Conservation (phyloP, 1,140 invertebrate genomes). For the Diprion similis region DNA sequence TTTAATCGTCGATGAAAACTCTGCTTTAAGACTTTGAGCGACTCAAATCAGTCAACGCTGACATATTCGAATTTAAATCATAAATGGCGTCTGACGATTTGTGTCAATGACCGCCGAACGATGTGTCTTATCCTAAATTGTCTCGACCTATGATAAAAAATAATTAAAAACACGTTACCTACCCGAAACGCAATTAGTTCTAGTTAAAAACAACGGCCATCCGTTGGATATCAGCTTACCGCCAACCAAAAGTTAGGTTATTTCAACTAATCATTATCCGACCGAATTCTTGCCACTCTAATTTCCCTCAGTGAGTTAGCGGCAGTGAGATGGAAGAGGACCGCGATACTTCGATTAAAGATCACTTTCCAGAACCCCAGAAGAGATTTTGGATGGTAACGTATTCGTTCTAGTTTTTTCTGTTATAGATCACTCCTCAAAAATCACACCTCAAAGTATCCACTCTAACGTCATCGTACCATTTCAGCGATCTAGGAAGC, state of each 20-base stretch:
- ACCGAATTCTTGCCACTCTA: neutral
- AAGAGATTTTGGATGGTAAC: conserved; percentile 56
- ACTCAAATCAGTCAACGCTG: too few species aligned
- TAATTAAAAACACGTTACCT: too few species aligned
- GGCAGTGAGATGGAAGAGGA: conserved; percentile 35
- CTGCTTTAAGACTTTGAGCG: too few species aligned
- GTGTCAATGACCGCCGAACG: neutral
- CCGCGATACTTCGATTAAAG: conserved; percentile 44
- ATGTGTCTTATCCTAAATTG: too few species aligned
- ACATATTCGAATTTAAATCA: neutral
- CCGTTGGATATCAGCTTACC: too few species aligned
- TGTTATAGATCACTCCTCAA: neutral
- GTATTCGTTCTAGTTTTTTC: neutral
- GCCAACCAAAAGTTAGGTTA: too few species aligned
- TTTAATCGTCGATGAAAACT: too few species aligned
- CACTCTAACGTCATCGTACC: neutral
- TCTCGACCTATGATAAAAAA: too few species aligned
- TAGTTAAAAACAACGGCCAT: too few species aligned
- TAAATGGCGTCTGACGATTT: neutral
- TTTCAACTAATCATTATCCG: neutral
- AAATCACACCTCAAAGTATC: neutral
- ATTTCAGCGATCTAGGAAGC: conserved; percentile 54
- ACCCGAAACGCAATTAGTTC: too few species aligned
- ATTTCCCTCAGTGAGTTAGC: neutral
- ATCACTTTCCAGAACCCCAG: conserved; percentile 51